Percentiles rank a stretch among this genome's conserved stretches.
Conservation (phyloP, 2,797 vertebrate species). For the Onychomys torridus region DNA sequence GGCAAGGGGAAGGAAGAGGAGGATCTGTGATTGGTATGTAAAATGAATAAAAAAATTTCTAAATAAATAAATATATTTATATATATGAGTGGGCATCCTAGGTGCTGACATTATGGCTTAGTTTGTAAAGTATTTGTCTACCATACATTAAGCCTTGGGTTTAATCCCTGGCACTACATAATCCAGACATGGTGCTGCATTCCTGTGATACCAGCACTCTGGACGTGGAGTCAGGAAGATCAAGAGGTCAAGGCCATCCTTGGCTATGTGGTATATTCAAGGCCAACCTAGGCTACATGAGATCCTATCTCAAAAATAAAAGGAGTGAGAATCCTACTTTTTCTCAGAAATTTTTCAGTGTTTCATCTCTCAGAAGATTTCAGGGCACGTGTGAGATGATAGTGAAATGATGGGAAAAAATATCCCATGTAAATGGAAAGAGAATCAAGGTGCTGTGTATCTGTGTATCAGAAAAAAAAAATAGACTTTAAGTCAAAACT, state of each 20-base stretch:
- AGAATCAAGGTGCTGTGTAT: background rate
- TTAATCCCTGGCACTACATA: background rate
- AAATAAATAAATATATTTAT: too few species aligned
- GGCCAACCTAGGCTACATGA: background rate
- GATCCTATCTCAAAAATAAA: background rate
- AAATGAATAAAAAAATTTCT: too few species aligned
- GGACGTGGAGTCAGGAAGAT: background rate
- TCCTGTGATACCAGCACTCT: background rate
- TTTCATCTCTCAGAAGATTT: background rate
- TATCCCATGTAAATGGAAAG: background rate
- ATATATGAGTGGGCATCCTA: background rate
- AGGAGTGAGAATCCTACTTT: background rate
- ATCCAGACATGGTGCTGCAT: background rate
- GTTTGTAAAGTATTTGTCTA: background rate
- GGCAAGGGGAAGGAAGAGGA: too few species aligned
- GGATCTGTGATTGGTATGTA: too few species aligned
- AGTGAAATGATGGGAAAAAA: background rate
- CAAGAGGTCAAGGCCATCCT: background rate
- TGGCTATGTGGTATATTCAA: background rate
- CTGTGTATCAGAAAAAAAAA: background rate
- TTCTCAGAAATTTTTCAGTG: background rate
- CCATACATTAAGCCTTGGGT: background rate
- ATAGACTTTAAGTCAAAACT: background rate
- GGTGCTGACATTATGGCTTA: background rate
- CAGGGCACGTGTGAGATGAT: background rate